Conservation (phyloP, 2,888 invertebrate species). For the Synergus itoensis region DNA sequence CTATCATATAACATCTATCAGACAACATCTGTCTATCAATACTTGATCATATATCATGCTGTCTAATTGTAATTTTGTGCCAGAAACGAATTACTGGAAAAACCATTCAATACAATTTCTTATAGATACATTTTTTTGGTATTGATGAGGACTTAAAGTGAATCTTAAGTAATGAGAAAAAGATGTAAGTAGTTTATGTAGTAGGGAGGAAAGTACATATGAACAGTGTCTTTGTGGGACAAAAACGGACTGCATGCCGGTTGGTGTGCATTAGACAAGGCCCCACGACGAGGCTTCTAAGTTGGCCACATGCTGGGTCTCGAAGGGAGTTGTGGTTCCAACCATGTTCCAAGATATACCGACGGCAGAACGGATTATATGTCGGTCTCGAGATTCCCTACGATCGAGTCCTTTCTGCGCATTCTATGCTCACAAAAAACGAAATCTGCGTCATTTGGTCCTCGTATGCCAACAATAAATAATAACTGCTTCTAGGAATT, state of each 20-base stretch:
- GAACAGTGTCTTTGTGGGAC: slow-evolving; percentile 7
- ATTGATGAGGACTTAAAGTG: not conserved
- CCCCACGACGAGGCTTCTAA: slow-evolving; percentile 43
- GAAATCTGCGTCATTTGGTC: slow-evolving; percentile 38
- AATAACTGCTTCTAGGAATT: slow-evolving; percentile 33
- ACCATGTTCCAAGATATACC: not conserved
- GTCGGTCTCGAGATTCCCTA: slow-evolving; percentile 25
- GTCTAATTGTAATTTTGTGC: not conserved
- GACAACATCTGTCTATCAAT: too few relatives aligned
- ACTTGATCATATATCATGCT: not conserved
- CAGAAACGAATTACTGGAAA: not conserved
- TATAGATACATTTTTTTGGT: not conserved
- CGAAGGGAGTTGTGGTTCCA: slow-evolving; percentile 36
- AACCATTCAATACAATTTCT: not conserved
- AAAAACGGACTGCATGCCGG: slow-evolving; percentile 50
- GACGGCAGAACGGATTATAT: slow-evolving; percentile 6
- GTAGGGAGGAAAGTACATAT: slow-evolving; percentile 1
- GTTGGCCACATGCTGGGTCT: slow-evolving; percentile 53
- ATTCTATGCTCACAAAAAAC: slow-evolving; percentile 1
- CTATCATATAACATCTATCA: too few relatives aligned
- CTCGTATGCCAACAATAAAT: slow-evolving; percentile 28
- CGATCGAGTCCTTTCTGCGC: not conserved
- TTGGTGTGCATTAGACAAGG: slow-evolving; percentile 42
- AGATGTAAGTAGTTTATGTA: slow-evolving; percentile 8
- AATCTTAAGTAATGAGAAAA: slow-evolving; percentile 6